phyloP scores from a whole-genome alignment of 2,888 invertebrate species.

The Gasteruption jaculator region DNA sequence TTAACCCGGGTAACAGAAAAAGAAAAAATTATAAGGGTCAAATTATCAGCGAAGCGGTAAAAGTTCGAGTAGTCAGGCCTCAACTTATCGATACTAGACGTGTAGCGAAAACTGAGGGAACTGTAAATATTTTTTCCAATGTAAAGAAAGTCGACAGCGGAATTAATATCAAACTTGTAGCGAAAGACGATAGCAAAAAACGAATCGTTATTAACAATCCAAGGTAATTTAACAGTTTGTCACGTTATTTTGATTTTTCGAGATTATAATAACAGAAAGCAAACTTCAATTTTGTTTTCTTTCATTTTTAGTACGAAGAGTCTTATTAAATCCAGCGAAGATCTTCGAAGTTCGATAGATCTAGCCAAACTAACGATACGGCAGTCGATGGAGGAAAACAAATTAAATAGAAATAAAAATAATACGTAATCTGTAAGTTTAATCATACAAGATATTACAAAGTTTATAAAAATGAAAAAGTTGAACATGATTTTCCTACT shows the following conservation, averaged over 20 bases:
- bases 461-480: not conserved
- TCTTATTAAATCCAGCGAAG: conserved; percentile 34
- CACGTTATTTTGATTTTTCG: conserved; percentile 3
- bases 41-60: conserved; percentile 21
- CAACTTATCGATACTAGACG: conserved; percentile 37
- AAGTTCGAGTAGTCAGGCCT: conserved; percentile 32
- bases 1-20: conserved; percentile 17
- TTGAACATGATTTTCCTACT: no score
- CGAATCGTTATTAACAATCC: conserved; percentile 39
- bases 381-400: no score
- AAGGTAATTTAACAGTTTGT: conserved; percentile 28
- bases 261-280: no score
- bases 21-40: conserved; percentile 41
- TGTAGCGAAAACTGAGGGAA: conserved; percentile 21
- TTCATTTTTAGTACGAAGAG: conserved; percentile 32
- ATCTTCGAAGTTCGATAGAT: conserved; percentile 35
- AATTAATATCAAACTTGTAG: conserved; percentile 37
- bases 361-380: conserved; percentile 36
- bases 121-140: conserved; percentile 28
- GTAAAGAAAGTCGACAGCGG: conserved; percentile 35
- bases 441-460: conserved; percentile 4
- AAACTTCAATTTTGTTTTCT: no score
- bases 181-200: conserved; percentile 30
- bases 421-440: not conserved
- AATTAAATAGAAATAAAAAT: not conserved